Percentiles rank a stretch among this genome's conserved stretches.
Conservation (phyloP, 2,797 vertebrate species). For the Darevskia nairensis region DNA sequence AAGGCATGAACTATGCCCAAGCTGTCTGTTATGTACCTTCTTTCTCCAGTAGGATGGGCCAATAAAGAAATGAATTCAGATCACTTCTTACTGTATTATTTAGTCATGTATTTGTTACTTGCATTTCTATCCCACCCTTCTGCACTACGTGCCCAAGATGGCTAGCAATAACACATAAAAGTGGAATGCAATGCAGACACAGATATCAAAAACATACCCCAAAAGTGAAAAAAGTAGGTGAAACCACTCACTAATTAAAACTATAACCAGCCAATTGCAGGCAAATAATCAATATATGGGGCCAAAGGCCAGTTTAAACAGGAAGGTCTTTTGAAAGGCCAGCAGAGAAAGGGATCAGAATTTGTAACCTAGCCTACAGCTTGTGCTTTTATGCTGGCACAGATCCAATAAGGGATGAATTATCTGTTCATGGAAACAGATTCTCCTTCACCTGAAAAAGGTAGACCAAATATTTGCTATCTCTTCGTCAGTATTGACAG, state of each 20-base stretch:
- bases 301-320: neutral
- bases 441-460: conserved; percentile 25
- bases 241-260: neutral
- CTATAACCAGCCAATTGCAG: neutral
- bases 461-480: conserved; percentile 15
- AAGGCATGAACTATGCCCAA: neutral
- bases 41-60: too few relatives aligned
- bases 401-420: neutral
- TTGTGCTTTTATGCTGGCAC: neutral
- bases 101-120: neutral
- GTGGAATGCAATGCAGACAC: neutral
- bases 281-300: neutral
- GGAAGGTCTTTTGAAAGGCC: neutral
- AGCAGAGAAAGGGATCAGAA: accelerated
- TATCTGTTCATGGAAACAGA: accelerated
- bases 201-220: neutral
- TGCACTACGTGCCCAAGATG: neutral
- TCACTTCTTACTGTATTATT: neutral
- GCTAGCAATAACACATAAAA: neutral
- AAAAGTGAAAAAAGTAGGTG: neutral
- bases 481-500: neutral
- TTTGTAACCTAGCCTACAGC: neutral
- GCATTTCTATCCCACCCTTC: too few relatives aligned
- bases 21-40: too few relatives aligned
- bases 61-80: neutral